phyloP scores from a whole-genome alignment of 2,113 vertebrate genomes.

The Esox niger region DNA sequence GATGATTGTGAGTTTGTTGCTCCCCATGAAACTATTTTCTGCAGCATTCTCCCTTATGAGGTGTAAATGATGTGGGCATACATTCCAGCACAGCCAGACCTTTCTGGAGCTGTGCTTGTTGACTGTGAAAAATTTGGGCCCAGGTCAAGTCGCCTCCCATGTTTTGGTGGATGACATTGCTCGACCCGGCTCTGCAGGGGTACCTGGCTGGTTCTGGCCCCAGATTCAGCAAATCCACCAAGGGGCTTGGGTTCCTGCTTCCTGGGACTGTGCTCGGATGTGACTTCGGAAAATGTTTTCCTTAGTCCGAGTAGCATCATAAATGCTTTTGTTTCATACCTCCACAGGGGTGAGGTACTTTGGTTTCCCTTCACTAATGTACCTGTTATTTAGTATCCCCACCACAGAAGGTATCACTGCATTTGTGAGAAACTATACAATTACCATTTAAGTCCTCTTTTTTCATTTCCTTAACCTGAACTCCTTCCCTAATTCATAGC shows the following conservation, averaged over 20 bases:
- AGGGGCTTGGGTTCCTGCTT: constrained; percentile 10
- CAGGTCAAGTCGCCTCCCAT: constrained; percentile 15
- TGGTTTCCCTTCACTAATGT: constrained; percentile 12
- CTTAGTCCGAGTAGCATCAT: constrained; percentile 18
- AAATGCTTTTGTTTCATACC: constrained; percentile 28
- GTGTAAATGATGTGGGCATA: not conserved
- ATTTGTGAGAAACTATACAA: too few relatives aligned
- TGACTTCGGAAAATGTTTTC: constrained; percentile 23
- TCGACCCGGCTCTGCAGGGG: constrained; percentile 14
- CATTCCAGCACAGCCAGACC: constrained; percentile 3
- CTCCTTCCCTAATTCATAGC: too few relatives aligned
- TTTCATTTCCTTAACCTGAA: too few relatives aligned
- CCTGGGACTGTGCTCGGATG: not conserved
- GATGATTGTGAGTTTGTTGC: too few relatives aligned
- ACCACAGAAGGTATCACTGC: too few relatives aligned
- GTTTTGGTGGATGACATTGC: constrained; percentile 24
- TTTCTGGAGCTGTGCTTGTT: constrained; percentile 29
- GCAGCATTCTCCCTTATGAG: not conserved
- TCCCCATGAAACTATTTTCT: constrained; percentile 9
- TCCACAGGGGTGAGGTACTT: constrained; percentile 9
- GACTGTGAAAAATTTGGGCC: constrained; percentile 20
- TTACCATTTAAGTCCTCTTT: too few relatives aligned
- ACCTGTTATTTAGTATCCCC: too few relatives aligned
- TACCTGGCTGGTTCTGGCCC: not conserved
- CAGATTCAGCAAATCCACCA: constrained; percentile 28